Percentiles rank a stretch among this genome's conserved stretches.
These are phyloP conservation scores for Strigops habroptila DNA, from an alignment of 2,113 vertebrate species.

Conservation along the genomic window DNA sequence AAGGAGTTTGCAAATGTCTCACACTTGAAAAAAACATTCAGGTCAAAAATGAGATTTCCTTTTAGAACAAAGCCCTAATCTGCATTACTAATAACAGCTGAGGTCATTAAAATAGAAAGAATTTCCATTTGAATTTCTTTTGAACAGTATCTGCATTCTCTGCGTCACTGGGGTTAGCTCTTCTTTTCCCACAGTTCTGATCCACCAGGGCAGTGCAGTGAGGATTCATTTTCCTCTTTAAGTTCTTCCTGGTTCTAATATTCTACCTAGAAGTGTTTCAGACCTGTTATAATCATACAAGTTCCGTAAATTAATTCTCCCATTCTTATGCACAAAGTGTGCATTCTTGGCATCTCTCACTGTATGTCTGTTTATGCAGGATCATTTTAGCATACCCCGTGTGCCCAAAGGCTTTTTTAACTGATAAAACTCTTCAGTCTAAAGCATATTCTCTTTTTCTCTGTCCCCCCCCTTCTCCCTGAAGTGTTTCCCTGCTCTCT, in stretches of 20 bases:
- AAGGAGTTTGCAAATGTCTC: background rate
- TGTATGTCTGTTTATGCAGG: background rate
- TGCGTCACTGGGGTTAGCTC: background rate
- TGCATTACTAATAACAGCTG: conserved; percentile 33
- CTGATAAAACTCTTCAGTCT: background rate
- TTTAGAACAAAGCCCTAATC: conserved; percentile 28
- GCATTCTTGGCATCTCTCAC: background rate
- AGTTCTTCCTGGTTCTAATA: background rate
- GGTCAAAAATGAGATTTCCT: conserved; percentile 4
- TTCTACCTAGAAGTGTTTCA: background rate
- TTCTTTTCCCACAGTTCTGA: background rate
- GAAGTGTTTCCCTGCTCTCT: background rate
- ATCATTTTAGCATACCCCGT: background rate
- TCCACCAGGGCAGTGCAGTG: background rate
- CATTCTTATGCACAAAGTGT: background rate
- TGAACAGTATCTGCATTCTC: background rate
- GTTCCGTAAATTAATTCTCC: background rate
- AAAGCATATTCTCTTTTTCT: background rate
- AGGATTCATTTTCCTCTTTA: background rate
- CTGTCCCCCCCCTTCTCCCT: background rate
- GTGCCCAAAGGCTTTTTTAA: background rate
- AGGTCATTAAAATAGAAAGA: background rate
- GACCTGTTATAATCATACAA: background rate
- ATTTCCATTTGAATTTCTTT: conserved; percentile 22
- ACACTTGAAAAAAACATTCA: background rate